Conservation (phyloP, 2,113 vertebrate genomes). For the Atractosteus spatula region DNA sequence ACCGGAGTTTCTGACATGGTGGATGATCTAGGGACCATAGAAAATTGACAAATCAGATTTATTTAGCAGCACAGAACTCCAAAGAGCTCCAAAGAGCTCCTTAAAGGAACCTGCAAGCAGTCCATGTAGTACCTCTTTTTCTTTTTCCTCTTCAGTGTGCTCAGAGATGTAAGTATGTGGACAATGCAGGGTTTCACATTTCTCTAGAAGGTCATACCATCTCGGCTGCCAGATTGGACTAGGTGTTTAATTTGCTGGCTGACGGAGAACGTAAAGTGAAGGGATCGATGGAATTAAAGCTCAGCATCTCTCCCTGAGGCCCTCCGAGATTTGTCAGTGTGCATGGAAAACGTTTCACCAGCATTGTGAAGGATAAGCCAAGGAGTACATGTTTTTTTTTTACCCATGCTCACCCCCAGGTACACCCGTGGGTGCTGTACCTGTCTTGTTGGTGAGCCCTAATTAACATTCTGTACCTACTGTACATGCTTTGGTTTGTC, state of each 20-base stretch:
- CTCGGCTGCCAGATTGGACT: conserved; percentile 25
- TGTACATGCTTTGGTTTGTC: no score
- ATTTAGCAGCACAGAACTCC: conserved; percentile 7
- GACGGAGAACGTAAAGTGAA: not conserved
- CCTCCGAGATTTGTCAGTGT: conserved; percentile 13
- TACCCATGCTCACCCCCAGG: conserved; percentile 6
- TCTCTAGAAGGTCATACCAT: conserved; percentile 36
- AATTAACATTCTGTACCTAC: no score
- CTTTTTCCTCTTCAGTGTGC: conserved; percentile 19
- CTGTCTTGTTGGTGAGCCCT: not conserved
- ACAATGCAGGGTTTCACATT: conserved; percentile 7
- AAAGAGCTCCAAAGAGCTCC: not conserved
- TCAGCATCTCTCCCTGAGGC: conserved; percentile 11
- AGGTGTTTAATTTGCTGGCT: conserved; percentile 28
- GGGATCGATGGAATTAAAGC: conserved; percentile 17
- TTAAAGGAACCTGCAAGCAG: conserved; percentile 29
- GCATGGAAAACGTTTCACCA: conserved; percentile 14
- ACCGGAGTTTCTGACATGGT: not conserved
- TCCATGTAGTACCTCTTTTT: conserved; percentile 9
- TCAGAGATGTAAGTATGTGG: conserved; percentile 23
- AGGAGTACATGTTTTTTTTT: conserved; percentile 8
- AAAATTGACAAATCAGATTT: conserved; percentile 18
- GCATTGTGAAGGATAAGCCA: conserved; percentile 2
- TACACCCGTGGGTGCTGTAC: not conserved
- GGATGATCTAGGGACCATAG: conserved; percentile 34